Evolutionary conservation across 2,888 invertebrate genomes (phyloP).

Genomic region (Alentia gelatinosa): DNA sequence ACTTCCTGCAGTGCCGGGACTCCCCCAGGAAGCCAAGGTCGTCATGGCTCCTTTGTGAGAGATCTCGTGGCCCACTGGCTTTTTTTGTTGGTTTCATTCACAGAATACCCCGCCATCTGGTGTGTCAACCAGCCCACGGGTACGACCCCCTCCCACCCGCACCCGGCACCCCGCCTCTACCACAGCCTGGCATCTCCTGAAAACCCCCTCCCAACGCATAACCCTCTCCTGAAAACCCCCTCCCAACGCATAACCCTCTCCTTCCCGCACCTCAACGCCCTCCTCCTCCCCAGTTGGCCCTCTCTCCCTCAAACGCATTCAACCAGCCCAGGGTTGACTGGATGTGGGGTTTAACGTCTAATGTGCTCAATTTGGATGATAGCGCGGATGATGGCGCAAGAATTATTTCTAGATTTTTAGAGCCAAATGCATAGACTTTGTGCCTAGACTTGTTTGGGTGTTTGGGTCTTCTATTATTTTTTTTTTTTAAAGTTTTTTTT

Average conservation of each 20-base stretch:
- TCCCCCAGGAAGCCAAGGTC: not conserved
- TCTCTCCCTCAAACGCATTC: not conserved
- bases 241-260: not conserved
- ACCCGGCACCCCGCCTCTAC: not conserved
- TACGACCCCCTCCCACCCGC: not conserved
- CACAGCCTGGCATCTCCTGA: no score
- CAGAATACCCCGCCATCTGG: not conserved
- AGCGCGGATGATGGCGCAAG: no score
- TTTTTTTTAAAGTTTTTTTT: no score
- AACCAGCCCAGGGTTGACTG: not conserved
- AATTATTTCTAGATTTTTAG: no score
- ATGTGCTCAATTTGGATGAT: no score
- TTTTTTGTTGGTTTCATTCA: not conserved
- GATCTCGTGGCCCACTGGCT: not conserved
- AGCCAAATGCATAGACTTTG: no score
- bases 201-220: not conserved
- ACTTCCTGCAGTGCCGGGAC: no score
- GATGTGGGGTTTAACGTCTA: no score
- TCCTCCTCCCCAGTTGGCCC: not conserved
- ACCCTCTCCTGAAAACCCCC: not conserved
- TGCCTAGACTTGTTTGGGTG: no score
- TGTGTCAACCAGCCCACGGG: not conserved
- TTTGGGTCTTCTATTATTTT: no score
- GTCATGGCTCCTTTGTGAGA: not conserved
- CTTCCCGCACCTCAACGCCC: not conserved